A percentile compares a stretch with the other conserved stretches of the same genome.
phyloP scores from a whole-genome alignment of 1,140 invertebrate species.

The Cotesia glomerata region DNA sequence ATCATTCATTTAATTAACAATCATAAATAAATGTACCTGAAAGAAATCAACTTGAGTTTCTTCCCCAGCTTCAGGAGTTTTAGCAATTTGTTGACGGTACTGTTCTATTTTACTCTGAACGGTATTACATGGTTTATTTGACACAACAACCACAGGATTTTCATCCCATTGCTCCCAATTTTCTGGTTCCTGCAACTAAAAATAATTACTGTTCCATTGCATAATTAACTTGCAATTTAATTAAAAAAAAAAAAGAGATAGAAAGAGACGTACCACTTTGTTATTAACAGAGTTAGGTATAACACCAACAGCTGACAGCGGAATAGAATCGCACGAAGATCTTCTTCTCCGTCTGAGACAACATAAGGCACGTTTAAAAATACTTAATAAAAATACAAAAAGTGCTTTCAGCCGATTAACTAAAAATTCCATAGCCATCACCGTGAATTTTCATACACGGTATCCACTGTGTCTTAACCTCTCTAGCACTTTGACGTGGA shows the following conservation, averaged over 20 bases:
- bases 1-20: too few relatives aligned
- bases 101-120: slow-evolving; percentile 66
- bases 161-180: slow-evolving; percentile 62
- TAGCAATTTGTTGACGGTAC: slow-evolving; percentile 60
- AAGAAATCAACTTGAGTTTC: slow-evolving; percentile 61
- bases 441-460: not conserved
- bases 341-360: slow-evolving; percentile 63
- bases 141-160: slow-evolving; percentile 51
- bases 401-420: slow-evolving; percentile 62
- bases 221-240: not conserved
- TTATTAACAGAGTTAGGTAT: slow-evolving; percentile 55
- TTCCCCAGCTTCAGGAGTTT: slow-evolving; percentile 42
- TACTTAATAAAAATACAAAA: slow-evolving; percentile 58
- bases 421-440: slow-evolving; percentile 56
- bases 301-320: slow-evolving; percentile 62
- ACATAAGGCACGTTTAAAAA: slow-evolving; percentile 64
- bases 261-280: slow-evolving; percentile 26
- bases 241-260: not conserved
- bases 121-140: slow-evolving; percentile 56
- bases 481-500: slow-evolving; percentile 16
- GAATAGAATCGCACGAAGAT: slow-evolving; percentile 62
- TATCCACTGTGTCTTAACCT: slow-evolving; percentile 8
- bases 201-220: not conserved
- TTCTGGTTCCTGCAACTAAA: slow-evolving; percentile 52
- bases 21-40: slow-evolving; percentile 44